Base-by-base conservation (phyloP, 2,113 vertebrate genomes). In the Colinus virginianus region DNA sequence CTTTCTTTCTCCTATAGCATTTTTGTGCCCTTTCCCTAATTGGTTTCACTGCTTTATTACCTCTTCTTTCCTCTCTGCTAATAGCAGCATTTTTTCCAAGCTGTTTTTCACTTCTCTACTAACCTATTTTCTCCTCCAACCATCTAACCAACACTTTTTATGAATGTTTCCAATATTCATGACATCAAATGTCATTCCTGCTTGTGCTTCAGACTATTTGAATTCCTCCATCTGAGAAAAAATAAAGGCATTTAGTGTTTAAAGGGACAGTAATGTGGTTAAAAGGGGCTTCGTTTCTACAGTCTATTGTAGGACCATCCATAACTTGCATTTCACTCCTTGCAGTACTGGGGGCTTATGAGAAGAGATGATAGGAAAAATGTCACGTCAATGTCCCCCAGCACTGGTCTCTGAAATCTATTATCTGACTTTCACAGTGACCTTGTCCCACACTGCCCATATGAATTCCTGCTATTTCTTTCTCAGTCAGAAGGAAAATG, bases 31-130 rank as follows among this genome's bases (percentile, higher is more conserved):
- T 92, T 90, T 88, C 67, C 76, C 28, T 80, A 84, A 84, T 43
- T 87, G 53, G 8, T 68, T 87, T 89, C 34, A 32, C 42, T 79
- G n/a, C 84, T 90, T 84, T 94, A 89, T 93, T 89, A 49, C 28
- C 7, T 69, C 42, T 77, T 93, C 38, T 95, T 92, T 94, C 42
- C 28, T 93, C 67, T 38, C 80, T 79, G 69, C 63, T 78, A 87
- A 84, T 51, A 93, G 49, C 59, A 79, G 42, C 42, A 58, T 61
- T 81, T 23, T 85, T 90, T 76, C 87, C 42, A 80, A 58, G 36
- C 38, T 77, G 26, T 81, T 90, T 70, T n/a, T 71, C 62, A 36
- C 45, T 84, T 68, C 45, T 84, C 36, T 82, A 19, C 77, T 75
- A 53, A 63, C 34, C 62, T 78, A 51, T 81, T 95, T 90, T 92